phyloP scores from a whole-genome alignment of 2,113 vertebrate genomes.

The Marmota monax region DNA sequence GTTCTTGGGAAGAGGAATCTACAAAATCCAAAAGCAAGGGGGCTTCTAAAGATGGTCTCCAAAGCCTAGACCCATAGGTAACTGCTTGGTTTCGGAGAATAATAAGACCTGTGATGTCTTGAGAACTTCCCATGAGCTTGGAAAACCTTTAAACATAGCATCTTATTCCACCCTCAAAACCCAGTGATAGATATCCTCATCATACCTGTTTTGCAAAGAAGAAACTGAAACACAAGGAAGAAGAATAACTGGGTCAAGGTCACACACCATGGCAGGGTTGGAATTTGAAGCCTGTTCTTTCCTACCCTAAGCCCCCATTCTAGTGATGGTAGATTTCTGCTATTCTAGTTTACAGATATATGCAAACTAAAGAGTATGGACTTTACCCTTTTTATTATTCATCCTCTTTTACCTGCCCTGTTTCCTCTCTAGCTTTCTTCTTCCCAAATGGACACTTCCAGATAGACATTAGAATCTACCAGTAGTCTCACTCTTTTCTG shows the following conservation, averaged over 20 bases:
- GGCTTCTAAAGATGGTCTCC: neutral
- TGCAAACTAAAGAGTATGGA: neutral
- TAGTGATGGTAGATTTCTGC: neutral
- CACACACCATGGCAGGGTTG: neutral
- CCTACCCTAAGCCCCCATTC: neutral
- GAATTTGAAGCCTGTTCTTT: slow-evolving; percentile 5
- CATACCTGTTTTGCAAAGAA: neutral
- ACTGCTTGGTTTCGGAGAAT: neutral
- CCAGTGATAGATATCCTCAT: neutral
- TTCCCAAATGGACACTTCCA: neutral
- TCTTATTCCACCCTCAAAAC: neutral
- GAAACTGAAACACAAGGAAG: neutral
- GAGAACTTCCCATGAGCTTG: neutral
- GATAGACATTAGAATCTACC: slow-evolving; percentile 2
- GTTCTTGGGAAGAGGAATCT: neutral
- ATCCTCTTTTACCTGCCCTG: neutral
- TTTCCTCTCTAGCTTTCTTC: slow-evolving; percentile 24
- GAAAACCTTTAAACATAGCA: neutral
- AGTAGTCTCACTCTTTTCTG: neutral
- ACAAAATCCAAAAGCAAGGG: neutral
- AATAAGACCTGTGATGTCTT: neutral
- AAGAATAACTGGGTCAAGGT: neutral
- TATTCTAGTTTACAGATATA: neutral
- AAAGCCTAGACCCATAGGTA: neutral
- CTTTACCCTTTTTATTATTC: neutral